A percentile compares a stretch with the other conserved stretches of the same genome.
Conservation (phyloP, 2,888 invertebrate genomes). For the Hymenopus coronatus region DNA sequence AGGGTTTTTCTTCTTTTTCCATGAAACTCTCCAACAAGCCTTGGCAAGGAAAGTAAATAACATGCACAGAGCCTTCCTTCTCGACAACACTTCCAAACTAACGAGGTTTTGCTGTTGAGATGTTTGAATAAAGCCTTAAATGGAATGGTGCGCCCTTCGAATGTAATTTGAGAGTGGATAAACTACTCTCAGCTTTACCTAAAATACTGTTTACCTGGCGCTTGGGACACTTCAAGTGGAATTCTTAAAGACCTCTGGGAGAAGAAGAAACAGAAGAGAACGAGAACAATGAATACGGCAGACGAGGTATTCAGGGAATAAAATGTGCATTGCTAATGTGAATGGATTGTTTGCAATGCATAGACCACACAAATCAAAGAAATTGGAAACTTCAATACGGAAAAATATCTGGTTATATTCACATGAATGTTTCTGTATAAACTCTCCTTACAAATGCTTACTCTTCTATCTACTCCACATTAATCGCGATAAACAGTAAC, state of each 20-base stretch:
- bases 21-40: not conserved
- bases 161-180: not conserved
- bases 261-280: not conserved
- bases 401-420: too few species aligned
- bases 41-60: not conserved
- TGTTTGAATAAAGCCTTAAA: not conserved
- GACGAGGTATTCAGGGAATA: too few species aligned
- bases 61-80: not conserved
- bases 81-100: not conserved
- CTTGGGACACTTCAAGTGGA: not conserved
- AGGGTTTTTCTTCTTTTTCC: not conserved
- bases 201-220: not conserved
- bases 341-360: too few species aligned
- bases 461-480: too few species aligned
- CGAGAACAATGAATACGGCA: not conserved
- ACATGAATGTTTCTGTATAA: too few species aligned
- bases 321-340: not conserved
- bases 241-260: not conserved
- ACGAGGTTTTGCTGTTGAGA: not conserved
- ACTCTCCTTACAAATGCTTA: too few species aligned
- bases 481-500: too few species aligned
- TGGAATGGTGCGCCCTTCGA: not conserved
- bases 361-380: too few species aligned
- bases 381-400: too few species aligned
- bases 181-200: not conserved